Evolutionary conservation across 2,888 invertebrate species (phyloP).

Genomic region (Acrobasis consociella): DNA sequence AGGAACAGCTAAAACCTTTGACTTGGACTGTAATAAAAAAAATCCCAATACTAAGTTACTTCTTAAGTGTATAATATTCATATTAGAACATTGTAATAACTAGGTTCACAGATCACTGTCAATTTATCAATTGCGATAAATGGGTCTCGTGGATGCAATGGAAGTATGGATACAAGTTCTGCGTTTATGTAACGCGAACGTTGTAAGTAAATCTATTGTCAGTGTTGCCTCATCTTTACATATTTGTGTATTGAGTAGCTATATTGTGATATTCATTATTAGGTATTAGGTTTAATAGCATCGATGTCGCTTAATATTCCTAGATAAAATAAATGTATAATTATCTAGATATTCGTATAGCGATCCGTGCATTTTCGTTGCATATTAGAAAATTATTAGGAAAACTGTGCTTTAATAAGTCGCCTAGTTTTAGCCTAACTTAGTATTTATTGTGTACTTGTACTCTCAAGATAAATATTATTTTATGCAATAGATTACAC

Average conservation of each 20-base stretch:
- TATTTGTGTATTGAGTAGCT: conserved; percentile 60
- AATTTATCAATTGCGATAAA: no score
- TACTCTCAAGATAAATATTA: conserved; percentile 1
- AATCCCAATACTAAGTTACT: no score
- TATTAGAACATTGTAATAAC: no score
- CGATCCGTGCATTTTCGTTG: background rate
- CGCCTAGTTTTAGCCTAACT: conserved; percentile 62
- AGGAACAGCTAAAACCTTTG: no score
- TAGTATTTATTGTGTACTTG: conserved; percentile 39
- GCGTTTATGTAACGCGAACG: conserved; percentile 33
- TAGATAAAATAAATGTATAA: conserved; percentile 37
- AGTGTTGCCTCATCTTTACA: conserved; percentile 56
- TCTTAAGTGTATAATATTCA: no score
- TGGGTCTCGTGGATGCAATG: no score
- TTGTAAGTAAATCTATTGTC: conserved; percentile 47
- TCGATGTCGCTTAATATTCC: conserved; percentile 49
- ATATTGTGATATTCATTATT: conserved; percentile 76
- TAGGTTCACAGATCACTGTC: no score
- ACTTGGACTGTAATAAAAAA: no score
- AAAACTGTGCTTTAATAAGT: conserved; percentile 55
- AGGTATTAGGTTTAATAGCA: conserved; percentile 50
- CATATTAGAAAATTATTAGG: conserved; percentile 32
- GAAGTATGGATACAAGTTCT: conserved; percentile 29
- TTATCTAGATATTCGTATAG: conserved; percentile 26
- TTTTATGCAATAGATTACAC: background rate